Conservation (phyloP, 2,888 invertebrate genomes). For the Eupeodes latifasciatus region DNA sequence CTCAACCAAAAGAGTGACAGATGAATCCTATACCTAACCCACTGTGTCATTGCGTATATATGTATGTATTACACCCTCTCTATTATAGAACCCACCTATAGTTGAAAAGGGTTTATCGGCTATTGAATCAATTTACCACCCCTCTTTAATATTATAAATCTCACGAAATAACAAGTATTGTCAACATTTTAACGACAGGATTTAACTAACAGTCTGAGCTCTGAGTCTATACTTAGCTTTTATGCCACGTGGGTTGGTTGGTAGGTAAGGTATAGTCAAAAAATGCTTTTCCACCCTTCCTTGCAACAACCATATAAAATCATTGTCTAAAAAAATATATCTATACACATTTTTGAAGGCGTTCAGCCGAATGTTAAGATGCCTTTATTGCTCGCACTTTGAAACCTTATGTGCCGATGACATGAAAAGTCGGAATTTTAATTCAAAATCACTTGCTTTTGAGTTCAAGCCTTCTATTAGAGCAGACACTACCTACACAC, state of each 20-base stretch:
- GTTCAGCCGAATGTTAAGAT: conserved; percentile 62
- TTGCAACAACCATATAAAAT: not conserved
- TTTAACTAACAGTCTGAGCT: conserved; percentile 11
- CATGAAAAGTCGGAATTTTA: conserved; percentile 75
- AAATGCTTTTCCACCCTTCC: conserved; percentile 47
- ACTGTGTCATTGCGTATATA: conserved; percentile 9
- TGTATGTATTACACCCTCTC: no score
- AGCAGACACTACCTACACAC: not conserved
- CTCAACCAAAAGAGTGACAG: conserved; percentile 55
- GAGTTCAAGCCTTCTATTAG: conserved; percentile 1
- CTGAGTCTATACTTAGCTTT: no score
- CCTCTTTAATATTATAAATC: conserved; percentile 35
- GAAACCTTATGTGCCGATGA: conserved; percentile 72
- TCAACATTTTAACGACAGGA: conserved; percentile 64
- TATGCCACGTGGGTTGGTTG: conserved; percentile 6
- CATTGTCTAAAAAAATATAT: conserved; percentile 39
- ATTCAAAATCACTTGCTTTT: conserved; percentile 66
- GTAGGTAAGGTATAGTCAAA: not conserved
- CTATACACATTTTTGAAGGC: conserved; percentile 51
- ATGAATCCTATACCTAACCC: conserved; percentile 50
- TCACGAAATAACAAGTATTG: conserved; percentile 66
- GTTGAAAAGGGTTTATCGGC: conserved; percentile 57
- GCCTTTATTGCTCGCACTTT: conserved; percentile 63
- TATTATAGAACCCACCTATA: conserved; percentile 57
- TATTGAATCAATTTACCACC: conserved; percentile 65